phyloP scores from a whole-genome alignment of 2,797 vertebrate species.

The Myotis pilosus region DNA sequence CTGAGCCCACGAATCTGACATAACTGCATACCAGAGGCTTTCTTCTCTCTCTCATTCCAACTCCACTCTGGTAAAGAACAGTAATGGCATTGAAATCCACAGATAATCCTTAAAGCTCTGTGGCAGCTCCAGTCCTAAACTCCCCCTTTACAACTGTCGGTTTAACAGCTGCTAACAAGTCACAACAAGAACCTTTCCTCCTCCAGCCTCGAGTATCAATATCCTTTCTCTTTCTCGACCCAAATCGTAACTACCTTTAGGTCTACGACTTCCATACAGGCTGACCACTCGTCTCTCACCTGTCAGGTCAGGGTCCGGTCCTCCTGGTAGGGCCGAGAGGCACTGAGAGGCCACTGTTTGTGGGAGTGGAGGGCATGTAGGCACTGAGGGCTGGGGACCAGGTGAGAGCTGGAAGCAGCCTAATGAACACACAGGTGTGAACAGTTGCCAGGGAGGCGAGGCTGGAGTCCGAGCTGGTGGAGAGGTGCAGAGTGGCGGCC shows the following conservation, averaged over 20 bases:
- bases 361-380: neutral
- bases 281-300: neutral
- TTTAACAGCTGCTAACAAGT: slow-evolving; percentile 56
- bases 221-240: neutral
- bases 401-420: neutral
- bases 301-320: neutral
- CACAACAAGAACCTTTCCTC: neutral
- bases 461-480: neutral
- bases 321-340: neutral
- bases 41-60: neutral
- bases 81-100: slow-evolving; percentile 39
- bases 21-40: neutral
- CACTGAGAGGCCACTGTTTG: neutral
- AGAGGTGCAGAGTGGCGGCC: neutral
- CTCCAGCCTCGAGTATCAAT: neutral
- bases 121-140: slow-evolving; percentile 49
- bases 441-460: neutral
- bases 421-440: neutral
- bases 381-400: neutral
- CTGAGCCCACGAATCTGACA: neutral
- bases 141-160: slow-evolving; percentile 6
- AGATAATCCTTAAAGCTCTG: slow-evolving; percentile 60
- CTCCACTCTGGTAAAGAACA: neutral
- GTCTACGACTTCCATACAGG: neutral
- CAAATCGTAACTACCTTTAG: neutral